A percentile compares a stretch with the other conserved stretches of the same genome.
Evolutionary conservation across 1,140 invertebrate genomes (phyloP).

Genomic region (Drosophila lowei): DNA sequence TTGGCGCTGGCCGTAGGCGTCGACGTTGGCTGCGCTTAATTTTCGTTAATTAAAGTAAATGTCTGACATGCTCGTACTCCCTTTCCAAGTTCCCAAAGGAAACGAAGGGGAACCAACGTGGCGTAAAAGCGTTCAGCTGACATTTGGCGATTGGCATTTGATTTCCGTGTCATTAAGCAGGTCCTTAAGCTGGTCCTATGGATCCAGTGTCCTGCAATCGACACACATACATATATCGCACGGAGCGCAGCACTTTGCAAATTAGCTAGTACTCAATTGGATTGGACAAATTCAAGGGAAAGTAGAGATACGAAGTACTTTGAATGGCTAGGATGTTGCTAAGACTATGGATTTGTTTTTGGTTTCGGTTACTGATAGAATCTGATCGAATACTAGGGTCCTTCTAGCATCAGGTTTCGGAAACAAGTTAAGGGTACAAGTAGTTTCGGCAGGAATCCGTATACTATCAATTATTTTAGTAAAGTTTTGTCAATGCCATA

Average conservation of each 20-base stretch:
- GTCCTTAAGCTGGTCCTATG: constrained; percentile 22
- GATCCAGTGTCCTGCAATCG: neutral
- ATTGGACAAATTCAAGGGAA: constrained; percentile 3
- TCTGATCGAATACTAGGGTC: too few relatives aligned
- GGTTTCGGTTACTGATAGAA: too few relatives aligned
- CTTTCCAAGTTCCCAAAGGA: constrained; percentile 12
- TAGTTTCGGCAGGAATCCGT: too few relatives aligned
- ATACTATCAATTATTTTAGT: too few relatives aligned
- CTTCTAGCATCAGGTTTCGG: too few relatives aligned
- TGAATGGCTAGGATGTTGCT: too few relatives aligned
- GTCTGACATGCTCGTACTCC: constrained; percentile 17
- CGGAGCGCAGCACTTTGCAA: constrained; percentile 25
- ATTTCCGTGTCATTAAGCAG: constrained; percentile 75
- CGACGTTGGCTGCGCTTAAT: constrained; percentile 46
- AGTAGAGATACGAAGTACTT: neutral
- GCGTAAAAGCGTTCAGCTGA: constrained; percentile 62
- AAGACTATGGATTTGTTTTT: too few relatives aligned
- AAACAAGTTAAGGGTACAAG: too few relatives aligned
- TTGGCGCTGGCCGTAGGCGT: constrained; percentile 9
- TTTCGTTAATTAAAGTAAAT: constrained; percentile 80
- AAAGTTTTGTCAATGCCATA: too few relatives aligned
- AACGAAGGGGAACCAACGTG: constrained; percentile 19
- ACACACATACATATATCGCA: too few relatives aligned
- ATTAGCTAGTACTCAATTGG: constrained; percentile 30
- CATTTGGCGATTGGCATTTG: constrained; percentile 47